Percentiles rank a stretch among this genome's conserved stretches.
These are phyloP conservation scores for Mongoloraphidia duomilia DNA, from an alignment of 2,888 invertebrate genomes.

Conservation along the genomic window DNA sequence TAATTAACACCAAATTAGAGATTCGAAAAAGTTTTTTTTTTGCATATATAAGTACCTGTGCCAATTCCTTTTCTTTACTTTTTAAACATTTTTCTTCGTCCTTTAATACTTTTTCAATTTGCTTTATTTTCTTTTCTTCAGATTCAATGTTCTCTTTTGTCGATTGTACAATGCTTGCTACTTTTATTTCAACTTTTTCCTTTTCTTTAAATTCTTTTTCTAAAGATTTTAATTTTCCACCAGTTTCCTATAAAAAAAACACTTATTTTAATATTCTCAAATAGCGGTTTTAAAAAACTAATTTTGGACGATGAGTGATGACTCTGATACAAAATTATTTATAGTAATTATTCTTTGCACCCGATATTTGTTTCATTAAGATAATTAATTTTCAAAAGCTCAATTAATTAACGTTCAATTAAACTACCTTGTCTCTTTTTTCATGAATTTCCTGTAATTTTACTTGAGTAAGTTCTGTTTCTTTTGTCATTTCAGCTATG, in stretches of 20 bases:
- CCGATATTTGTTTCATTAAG: too few species aligned
- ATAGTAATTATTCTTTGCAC: too few species aligned
- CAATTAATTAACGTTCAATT: slow-evolving; percentile 34
- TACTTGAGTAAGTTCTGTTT: slow-evolving; percentile 23
- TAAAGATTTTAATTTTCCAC: slow-evolving; percentile 44
- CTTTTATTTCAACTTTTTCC: slow-evolving; percentile 52
- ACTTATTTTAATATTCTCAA: too few species aligned
- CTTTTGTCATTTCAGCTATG: slow-evolving; percentile 19
- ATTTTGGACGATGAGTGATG: too few species aligned
- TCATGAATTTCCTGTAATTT: slow-evolving; percentile 39
- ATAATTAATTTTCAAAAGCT: too few species aligned
- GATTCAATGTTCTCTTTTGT: slow-evolving; percentile 48
- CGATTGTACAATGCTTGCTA: slow-evolving; percentile 46
- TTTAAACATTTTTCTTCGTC: slow-evolving; percentile 50
- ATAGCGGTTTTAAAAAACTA: too few species aligned
- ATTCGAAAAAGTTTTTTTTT: too few species aligned
- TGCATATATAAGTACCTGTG: too few species aligned
- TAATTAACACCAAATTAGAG: too few species aligned
- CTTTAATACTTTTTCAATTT: slow-evolving; percentile 46
- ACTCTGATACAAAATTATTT: too few species aligned
- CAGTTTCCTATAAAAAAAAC: slow-evolving; percentile 40
- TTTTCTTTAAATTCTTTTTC: slow-evolving; percentile 46
- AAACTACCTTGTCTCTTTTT: slow-evolving; percentile 41
- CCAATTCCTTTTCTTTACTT: slow-evolving; percentile 44
- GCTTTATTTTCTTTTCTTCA: slow-evolving; percentile 52